Base-by-base conservation (phyloP, 2,797 vertebrate genomes). In the Sciurus vulgaris region DNA sequence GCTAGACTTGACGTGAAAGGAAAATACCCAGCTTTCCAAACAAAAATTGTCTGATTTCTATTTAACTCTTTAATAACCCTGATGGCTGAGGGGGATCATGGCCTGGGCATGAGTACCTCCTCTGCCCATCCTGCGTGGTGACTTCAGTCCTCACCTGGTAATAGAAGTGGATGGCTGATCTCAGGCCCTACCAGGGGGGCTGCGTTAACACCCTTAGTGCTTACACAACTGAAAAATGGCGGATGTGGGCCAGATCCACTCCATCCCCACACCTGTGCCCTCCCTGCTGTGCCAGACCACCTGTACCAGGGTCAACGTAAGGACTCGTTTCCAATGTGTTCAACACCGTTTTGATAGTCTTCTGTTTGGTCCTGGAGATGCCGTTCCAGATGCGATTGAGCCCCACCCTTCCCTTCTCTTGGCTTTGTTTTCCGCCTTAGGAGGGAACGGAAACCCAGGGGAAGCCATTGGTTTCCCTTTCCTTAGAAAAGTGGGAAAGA, bases 381-480 rank as follows among this genome's bases (percentile, higher is more conserved):
- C 14, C 33, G 67, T 83, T 85, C 56, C 54, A 95, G 77, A 69
- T 51, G 8, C 56, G 22, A 38, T 8, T 69, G n/a, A 69, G 15
- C 28, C 63, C 54, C 26, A 70, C 10, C 12, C 38, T 91, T 54
- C 41, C 35, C 33, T 69, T 89, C 51, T 44, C 38, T 9, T 85
- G 30, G 28, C 38, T 79, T 92, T 86, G 54, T 78, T 63, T 73
- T 26, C 56, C 49, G 51, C 28, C 38, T 89, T 61, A 94, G 22
- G 7, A 49, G 86, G 61, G n/a, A 72, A 78, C 26, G 26, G n/a
- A 93, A 84, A 94, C 41, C 0, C 56, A 92, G 93, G 94, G 69
- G 56, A 88, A 95, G 5, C 15, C 56, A 63, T 10, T 78, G 20
- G 49, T 79, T 94, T 96, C 26, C 9, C 69, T 97, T 91, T 94